These are phyloP conservation scores for Phrixothrix hirtus DNA, from an alignment of 2,888 invertebrate genomes.

Conservation along the genomic window DNA sequence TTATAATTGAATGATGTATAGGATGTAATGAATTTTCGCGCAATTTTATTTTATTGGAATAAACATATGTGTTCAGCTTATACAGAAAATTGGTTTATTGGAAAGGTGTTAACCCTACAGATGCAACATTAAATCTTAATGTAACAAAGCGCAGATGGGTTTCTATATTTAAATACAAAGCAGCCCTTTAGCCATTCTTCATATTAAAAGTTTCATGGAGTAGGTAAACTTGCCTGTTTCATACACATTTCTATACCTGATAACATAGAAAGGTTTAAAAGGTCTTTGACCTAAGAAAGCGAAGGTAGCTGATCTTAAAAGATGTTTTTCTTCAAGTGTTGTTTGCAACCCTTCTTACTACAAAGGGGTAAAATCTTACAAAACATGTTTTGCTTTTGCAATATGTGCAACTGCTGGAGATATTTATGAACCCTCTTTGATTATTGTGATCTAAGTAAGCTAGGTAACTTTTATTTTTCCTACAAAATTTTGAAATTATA, in stretches of 20 bases:
- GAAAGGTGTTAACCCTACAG: too few species aligned
- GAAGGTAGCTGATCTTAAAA: neutral
- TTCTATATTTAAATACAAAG: neutral
- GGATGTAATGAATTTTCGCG: too few species aligned
- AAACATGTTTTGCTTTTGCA: slow-evolving; percentile 10
- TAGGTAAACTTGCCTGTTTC: slow-evolving; percentile 10
- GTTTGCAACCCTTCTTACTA: neutral
- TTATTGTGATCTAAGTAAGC: too few species aligned
- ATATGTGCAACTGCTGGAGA: slow-evolving; percentile 14
- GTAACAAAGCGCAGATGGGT: neutral
- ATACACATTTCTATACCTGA: slow-evolving; percentile 10
- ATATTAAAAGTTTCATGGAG: neutral
- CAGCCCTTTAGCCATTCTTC: neutral
- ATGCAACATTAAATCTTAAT: too few species aligned
- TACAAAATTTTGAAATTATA: too few species aligned
- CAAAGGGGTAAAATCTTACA: neutral
- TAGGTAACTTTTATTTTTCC: too few species aligned
- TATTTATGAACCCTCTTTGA: too few species aligned
- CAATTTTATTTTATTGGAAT: too few species aligned
- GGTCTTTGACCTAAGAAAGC: slow-evolving; percentile 10
- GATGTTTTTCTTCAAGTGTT: slow-evolving; percentile 11
- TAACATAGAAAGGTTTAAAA: neutral
- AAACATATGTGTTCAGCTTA: too few species aligned
- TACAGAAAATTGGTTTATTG: too few species aligned
- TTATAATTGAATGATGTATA: too few species aligned